Percentiles rank a stretch among this genome's conserved stretches.
Conservation (phyloP, 1,140 invertebrate species). For the Atta texana region DNA sequence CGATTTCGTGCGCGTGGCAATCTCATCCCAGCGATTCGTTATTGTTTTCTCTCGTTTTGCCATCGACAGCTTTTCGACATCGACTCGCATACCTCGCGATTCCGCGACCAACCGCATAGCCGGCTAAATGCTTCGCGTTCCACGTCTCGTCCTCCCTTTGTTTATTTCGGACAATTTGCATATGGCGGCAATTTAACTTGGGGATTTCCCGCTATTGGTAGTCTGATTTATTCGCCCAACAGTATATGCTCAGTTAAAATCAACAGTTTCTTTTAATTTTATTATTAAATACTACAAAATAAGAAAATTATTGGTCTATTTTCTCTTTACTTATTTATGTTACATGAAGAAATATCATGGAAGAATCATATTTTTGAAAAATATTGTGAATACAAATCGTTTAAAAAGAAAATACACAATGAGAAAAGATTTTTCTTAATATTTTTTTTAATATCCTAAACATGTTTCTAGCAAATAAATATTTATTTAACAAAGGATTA, state of each 20-base stretch:
- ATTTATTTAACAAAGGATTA: too few species aligned
- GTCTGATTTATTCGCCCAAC: neutral
- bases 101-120: neutral
- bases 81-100: neutral
- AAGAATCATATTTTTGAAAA: neutral
- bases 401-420: too few species aligned
- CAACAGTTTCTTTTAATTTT: neutral
- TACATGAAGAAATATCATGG: neutral
- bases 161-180: slow-evolving; percentile 15
- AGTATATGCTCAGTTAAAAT: neutral
- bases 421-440: too few species aligned
- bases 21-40: slow-evolving; percentile 25
- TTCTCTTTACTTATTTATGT: neutral
- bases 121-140: slow-evolving; percentile 23
- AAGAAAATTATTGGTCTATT: too few species aligned
- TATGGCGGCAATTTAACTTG: slow-evolving; percentile 7
- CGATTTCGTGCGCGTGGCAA: slow-evolving; percentile 12
- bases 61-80: slow-evolving; percentile 43
- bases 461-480: too few species aligned
- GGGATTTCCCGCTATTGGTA: neutral
- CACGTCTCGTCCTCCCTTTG: slow-evolving; percentile 27
- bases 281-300: neutral
- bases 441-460: too few species aligned
- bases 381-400: neutral
- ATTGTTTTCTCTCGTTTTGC: slow-evolving; percentile 30